phyloP scores from a whole-genome alignment of 2,888 invertebrate species.

The Pandemis corylana region DNA sequence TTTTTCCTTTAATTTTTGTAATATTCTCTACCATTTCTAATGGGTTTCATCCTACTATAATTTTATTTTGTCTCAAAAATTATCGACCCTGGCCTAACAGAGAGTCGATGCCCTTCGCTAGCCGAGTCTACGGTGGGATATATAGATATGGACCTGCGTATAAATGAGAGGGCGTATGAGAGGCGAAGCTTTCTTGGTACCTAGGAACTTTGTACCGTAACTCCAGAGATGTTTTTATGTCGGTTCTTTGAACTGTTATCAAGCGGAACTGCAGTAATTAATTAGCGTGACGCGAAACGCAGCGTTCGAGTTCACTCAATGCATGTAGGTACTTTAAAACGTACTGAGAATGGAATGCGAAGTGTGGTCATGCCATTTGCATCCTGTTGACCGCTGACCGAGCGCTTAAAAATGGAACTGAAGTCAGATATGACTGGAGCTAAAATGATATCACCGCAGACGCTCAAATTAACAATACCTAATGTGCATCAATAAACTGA shows the following conservation, averaged over 20 bases:
- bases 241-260: conserved; percentile 17
- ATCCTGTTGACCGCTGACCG: conserved; percentile 5
- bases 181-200: conserved; percentile 7
- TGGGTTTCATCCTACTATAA: too few species aligned
- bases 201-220: background rate
- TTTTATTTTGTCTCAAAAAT: too few species aligned
- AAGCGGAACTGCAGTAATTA: conserved; percentile 30
- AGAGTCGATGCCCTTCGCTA: conserved; percentile 43
- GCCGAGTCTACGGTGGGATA: background rate
- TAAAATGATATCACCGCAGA: conserved; percentile 4
- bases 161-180: background rate
- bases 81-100: too few species aligned
- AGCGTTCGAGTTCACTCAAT: conserved; percentile 1
- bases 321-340: background rate
- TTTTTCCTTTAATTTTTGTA: too few species aligned
- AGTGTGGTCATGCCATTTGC: conserved; percentile 16
- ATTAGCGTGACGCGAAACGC: conserved; percentile 28
- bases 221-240: conserved; percentile 1
- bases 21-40: too few species aligned
- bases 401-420: conserved; percentile 6
- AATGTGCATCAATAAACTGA: background rate
- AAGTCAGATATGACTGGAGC: conserved; percentile 1
- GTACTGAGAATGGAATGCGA: conserved; percentile 17
- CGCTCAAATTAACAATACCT: background rate
- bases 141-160: background rate